phyloP scores from a whole-genome alignment of 2,113 vertebrate genomes.

The Pantherophis guttatus region DNA sequence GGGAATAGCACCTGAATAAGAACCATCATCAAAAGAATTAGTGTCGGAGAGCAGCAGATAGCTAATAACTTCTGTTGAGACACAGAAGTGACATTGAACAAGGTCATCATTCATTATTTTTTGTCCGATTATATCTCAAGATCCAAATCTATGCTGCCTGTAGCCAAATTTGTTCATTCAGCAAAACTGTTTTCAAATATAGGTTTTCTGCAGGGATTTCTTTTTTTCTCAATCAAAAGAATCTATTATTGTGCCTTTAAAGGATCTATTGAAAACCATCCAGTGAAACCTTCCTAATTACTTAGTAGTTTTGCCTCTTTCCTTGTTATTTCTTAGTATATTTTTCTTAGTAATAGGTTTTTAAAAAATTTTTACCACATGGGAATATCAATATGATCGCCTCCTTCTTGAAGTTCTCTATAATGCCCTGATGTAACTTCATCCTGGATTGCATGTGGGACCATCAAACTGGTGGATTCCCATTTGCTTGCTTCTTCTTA shows the following conservation, averaged over 20 bases:
- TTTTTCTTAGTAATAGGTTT: neutral
- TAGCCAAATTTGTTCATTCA: neutral
- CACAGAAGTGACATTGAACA: neutral
- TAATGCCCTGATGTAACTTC: neutral
- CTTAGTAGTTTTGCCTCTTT: neutral
- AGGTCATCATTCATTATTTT: neutral
- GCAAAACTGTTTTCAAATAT: neutral
- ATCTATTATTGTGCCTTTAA: neutral
- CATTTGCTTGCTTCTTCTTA: no score
- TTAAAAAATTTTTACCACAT: neutral
- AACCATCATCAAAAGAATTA: conserved; percentile 34
- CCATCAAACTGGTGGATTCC: neutral
- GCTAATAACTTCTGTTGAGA: neutral
- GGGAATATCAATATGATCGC: neutral
- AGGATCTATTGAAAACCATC: neutral
- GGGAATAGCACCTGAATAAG: conserved; percentile 51
- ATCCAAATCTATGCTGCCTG: neutral
- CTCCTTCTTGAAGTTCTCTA: neutral
- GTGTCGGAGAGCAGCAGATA: neutral
- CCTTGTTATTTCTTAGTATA: neutral
- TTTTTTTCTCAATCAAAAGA: neutral
- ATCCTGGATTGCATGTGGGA: neutral
- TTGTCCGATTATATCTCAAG: neutral
- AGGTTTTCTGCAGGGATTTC: neutral
- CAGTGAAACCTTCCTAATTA: neutral